Base-by-base conservation (phyloP, 2,113 vertebrate genomes). In the Ramphastos sulfuratus region DNA sequence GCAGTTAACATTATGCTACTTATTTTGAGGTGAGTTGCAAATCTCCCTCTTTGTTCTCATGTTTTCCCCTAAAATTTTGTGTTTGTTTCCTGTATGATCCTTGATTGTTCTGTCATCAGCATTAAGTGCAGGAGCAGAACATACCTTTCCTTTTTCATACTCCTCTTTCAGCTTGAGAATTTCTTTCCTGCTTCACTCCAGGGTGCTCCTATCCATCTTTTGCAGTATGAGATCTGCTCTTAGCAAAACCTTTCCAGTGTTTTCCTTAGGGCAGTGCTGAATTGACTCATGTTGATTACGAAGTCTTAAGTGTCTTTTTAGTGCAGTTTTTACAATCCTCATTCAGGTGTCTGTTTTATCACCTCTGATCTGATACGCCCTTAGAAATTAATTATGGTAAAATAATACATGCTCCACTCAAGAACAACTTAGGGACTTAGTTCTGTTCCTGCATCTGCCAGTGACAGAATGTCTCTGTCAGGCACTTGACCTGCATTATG, bases 161-260 rank as follows among this genome's bases (percentile, higher is more conserved):
- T 44, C 2, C 48, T 92, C 37, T 66, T 59, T 60, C 54, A 58
- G 5, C 0, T 0, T 39, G 28, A 84, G 23, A 85, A 64, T 84
- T 88, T 4, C 11, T 83, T 73, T 4, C 8, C 11, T 81, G 31
- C 24, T 54, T 87, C 18, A 59, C 27, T 85, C 10, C 16, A 35
- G 20, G 4, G 13, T 86, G 19, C 27, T 74, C 7, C 19, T 15
- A 4, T 56, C 13, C 23, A 0, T 0, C 46, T 64, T 88, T 25
- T 2, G 1, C 37, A 58, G 8, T 37, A 30, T 64, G 18, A 21
- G 10, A 8, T 60, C 39, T 89, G 17, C 14, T 20, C 46, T 73
- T 73, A 82, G 48, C 12, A 44, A 15, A 42, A 42, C 19, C 12
- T 24, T 81, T 14, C 10, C 9, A 9, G 12, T 63, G 24, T 52